Evolutionary conservation across 2,888 invertebrate genomes (phyloP).

Genomic region (Salticus scenicus): DNA sequence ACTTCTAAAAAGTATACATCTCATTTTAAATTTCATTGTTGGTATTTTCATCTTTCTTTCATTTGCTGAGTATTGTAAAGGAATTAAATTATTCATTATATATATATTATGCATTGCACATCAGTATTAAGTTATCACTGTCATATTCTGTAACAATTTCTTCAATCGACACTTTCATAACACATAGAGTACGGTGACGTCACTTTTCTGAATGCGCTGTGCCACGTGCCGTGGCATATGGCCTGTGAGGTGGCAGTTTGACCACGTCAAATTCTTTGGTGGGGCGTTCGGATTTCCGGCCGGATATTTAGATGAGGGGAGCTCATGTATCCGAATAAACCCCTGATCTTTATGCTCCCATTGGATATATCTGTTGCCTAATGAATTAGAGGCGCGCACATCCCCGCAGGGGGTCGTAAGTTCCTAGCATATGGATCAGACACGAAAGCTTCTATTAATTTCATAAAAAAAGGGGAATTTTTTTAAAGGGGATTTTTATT

Average conservation of each 20-base stretch:
- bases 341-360: conserved; percentile 3
- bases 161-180: no score
- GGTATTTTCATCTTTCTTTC: no score
- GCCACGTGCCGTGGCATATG: conserved; percentile 65
- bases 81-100: no score
- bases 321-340: conserved; percentile 38
- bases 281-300: conserved; percentile 52
- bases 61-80: no score
- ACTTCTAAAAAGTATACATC: no score
- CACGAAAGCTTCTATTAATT: conserved; percentile 13
- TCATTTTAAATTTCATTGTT: no score
- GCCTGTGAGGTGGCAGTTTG: conserved; percentile 44
- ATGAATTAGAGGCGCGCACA: conserved; percentile 54
- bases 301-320: conserved; percentile 44
- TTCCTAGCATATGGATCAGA: conserved; percentile 8
- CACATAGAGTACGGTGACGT: background rate
- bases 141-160: no score
- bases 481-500: no score
- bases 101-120: no score
- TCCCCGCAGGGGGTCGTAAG: conserved; percentile 23
- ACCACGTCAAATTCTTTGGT: conserved; percentile 28
- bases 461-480: no score
- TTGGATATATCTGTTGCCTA: conserved; percentile 53
- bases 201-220: background rate
- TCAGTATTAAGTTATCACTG: no score